A percentile compares a stretch with the other conserved stretches of the same genome.
Conservation (phyloP, 2,113 vertebrate species). For the Peromyscus polionotus region DNA sequence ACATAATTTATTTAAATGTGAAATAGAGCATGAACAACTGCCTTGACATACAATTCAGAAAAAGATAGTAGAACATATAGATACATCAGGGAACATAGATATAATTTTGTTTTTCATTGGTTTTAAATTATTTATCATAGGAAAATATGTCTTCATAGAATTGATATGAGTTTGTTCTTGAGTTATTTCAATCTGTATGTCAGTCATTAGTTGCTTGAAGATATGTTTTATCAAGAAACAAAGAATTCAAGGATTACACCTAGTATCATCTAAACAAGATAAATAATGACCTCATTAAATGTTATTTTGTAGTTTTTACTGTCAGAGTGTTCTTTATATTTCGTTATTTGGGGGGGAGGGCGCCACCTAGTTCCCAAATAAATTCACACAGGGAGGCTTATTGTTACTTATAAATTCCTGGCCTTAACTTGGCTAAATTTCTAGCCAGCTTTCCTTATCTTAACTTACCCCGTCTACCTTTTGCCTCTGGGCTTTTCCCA, state of each 20-base stretch:
- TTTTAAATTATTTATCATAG: background rate
- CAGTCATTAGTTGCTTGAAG: background rate
- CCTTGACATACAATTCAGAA: background rate
- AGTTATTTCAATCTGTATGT: background rate
- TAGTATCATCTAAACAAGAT: background rate
- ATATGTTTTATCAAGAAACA: background rate
- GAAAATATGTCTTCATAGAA: background rate
- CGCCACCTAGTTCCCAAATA: no score
- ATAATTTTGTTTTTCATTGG: background rate
- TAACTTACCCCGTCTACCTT: no score
- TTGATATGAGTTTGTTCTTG: background rate
- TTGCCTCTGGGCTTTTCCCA: no score
- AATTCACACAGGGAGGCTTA: no score
- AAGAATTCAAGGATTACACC: background rate
- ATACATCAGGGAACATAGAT: background rate
- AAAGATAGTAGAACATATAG: background rate
- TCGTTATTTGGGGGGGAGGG: no score
- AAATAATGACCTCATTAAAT: background rate
- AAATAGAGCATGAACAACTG: background rate
- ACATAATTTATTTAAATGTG: background rate
- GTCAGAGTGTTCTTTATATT: background rate
- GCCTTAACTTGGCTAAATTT: no score
- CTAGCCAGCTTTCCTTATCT: no score
- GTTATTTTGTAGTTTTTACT: background rate
- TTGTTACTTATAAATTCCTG: no score